These are phyloP conservation scores for Ceratitis capitata DNA, from an alignment of 1,140 invertebrate genomes.

Conservation along the genomic window DNA sequence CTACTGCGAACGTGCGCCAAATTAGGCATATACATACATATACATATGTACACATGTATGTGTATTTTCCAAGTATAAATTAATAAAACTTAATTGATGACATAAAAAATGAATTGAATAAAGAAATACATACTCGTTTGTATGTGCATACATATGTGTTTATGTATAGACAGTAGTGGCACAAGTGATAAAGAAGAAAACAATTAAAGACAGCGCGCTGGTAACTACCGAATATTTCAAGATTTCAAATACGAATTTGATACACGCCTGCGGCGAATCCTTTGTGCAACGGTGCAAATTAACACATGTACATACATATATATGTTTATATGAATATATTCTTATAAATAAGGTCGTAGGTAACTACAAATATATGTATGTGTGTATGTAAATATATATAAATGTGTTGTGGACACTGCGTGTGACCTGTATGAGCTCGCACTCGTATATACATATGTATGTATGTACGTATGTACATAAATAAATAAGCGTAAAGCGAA, in stretches of 20 bases:
- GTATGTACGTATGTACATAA: background rate
- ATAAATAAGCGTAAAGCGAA: too few species aligned
- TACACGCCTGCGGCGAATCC: too few species aligned
- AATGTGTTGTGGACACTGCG: too few species aligned
- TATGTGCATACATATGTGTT: background rate
- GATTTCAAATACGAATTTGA: too few species aligned
- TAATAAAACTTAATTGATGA: background rate
- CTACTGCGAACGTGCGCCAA: too few species aligned
- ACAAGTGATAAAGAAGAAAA: background rate
- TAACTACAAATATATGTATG: background rate
- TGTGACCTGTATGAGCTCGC: too few species aligned
- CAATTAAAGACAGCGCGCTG: constrained; percentile 13
- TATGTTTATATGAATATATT: background rate
- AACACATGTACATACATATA: too few species aligned
- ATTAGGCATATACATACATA: too few species aligned
- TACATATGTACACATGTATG: background rate
- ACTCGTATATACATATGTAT: background rate
- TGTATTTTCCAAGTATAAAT: background rate
- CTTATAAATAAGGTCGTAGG: background rate
- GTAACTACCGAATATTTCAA: constrained; percentile 13
- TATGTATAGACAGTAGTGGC: background rate
- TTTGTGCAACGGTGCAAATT: too few species aligned
- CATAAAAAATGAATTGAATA: constrained; percentile 18
- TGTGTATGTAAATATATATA: background rate
- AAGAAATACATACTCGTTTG: background rate